Evolutionary conservation across 2,888 invertebrate genomes (phyloP), one percentile per base, ranked within the genome.

Genomic region (Temnothorax unifasciatus): DNA sequence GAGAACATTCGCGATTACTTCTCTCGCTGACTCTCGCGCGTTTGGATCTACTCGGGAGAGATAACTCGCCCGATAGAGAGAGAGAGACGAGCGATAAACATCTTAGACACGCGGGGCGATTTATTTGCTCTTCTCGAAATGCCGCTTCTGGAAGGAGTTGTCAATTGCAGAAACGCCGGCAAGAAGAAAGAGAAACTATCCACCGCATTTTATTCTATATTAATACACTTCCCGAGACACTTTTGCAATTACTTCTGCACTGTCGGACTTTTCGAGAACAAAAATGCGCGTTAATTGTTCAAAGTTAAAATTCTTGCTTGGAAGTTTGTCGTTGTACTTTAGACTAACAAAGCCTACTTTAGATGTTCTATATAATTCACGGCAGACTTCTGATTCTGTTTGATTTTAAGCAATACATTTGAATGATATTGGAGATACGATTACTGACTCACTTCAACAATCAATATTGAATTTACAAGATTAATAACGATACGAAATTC

Each of bases 1-100:
- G 66, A 29, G 38, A 47, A n/a, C 50, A 59, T 64, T 69, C 59
- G 29, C 73, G 44, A 76, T 79, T 47, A 47, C 29, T 8, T 4
- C 52, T 69, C 38, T 52, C 15, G 8, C 34, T 50, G 44, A 34
- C 47, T 64, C 63, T 54, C 57, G 47, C 59, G 41, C 84, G 69
- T 71, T 73, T 38, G 54, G 54, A 61, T 75, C 76, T 50, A 34
- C 50, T 44, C 34, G 21, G 25, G 54, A 69, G 54, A 77, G 69
- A 77, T 69, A 54, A 54, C n/a, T 76, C 38, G 13, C 29, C 13
- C 69, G 68, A 41, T 63, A 63, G 29, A 29, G 29, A 29, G 0
- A 21, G 44, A 75, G 18, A 64, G 18, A 11, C 34, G 64, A 15
- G 21, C 47, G 64, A 76, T 50, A 76, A 76, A 50, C 64, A 76